Conservation (phyloP, 1,140 invertebrate genomes). For the Lasioglossum baleicum region DNA sequence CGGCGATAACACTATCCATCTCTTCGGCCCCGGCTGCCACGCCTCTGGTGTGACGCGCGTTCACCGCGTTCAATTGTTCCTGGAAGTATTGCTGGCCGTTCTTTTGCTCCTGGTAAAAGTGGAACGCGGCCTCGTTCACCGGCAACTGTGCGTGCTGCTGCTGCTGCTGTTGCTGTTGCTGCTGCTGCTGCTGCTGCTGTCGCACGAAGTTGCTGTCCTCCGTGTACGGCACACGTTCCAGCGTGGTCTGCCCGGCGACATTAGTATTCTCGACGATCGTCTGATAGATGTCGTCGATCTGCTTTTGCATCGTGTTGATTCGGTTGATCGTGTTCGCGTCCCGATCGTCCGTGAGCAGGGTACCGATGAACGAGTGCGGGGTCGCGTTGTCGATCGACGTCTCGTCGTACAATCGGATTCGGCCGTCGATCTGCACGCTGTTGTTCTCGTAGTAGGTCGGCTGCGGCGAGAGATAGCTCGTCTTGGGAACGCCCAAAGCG, state of each 20-base stretch:
- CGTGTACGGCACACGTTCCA: conserved; percentile 65
- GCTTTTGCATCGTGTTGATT: conserved; percentile 75
- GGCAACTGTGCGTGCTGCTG: conserved; percentile 28
- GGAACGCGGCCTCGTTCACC: conserved; percentile 16
- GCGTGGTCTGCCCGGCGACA: conserved; percentile 55
- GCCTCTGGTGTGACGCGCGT: conserved; percentile 61
- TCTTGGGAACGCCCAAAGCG: conserved; percentile 58
- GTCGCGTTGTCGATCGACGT: conserved; percentile 24
- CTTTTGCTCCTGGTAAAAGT: conserved; percentile 62
- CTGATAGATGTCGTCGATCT: conserved; percentile 77
- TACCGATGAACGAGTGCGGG: conserved; percentile 25
- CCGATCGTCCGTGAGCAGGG: conserved; percentile 45
- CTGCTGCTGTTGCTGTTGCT: too few species aligned
- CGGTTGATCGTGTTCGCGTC: conserved; percentile 73
- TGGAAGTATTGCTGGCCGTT: conserved; percentile 63
- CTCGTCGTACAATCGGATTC: conserved; percentile 32
- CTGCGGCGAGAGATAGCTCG: conserved; percentile 81
- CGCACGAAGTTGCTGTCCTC: conserved; percentile 59
- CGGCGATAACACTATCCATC: conserved; percentile 29
- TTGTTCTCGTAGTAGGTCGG: conserved; percentile 83
- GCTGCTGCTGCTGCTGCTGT: conserved; percentile 34
- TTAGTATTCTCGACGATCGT: conserved; percentile 73
- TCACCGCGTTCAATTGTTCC: conserved; percentile 51
- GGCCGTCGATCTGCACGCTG: conserved; percentile 57
- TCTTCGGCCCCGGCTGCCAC: conserved; percentile 68